Evolutionary conservation across 1,140 invertebrate species (phyloP).

Genomic region (Cherax quadricarinatus): DNA sequence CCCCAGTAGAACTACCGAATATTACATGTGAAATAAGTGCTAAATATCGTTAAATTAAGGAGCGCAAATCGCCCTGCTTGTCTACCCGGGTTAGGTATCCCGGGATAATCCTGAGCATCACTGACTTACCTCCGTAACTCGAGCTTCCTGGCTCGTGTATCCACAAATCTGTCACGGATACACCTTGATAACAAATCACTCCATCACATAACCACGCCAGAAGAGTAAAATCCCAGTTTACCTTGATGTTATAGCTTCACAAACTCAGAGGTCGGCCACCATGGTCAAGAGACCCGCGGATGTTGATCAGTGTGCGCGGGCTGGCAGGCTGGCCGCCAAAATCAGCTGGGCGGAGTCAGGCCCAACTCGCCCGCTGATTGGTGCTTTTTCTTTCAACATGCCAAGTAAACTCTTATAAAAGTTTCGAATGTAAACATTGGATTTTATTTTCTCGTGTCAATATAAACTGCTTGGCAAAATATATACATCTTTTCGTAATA

Average conservation of each 20-base stretch:
- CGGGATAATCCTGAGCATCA: slow-evolving; percentile 51
- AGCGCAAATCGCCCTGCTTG: slow-evolving; percentile 35
- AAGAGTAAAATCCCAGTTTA: slow-evolving; percentile 31
- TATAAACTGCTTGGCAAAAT: not conserved
- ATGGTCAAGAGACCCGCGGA: slow-evolving; percentile 28
- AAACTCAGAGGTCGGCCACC: slow-evolving; percentile 34
- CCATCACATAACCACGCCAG: slow-evolving; percentile 28
- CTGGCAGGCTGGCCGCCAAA: slow-evolving; percentile 57
- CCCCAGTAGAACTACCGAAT: not conserved
- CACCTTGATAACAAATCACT: not conserved
- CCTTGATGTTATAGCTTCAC: slow-evolving; percentile 31
- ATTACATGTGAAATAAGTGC: not conserved
- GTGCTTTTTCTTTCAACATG: not conserved
- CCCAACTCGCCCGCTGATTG: slow-evolving; percentile 32
- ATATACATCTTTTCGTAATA: not conserved
- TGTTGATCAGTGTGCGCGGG: slow-evolving; percentile 38
- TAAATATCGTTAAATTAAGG: not conserved
- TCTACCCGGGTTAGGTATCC: slow-evolving; percentile 12
- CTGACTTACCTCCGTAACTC: slow-evolving; percentile 39
- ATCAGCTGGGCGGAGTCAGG: slow-evolving; percentile 44
- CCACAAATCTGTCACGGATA: slow-evolving; percentile 31
- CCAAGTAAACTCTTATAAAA: slow-evolving; percentile 1
- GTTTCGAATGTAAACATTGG: slow-evolving; percentile 61
- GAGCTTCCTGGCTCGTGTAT: slow-evolving; percentile 21
- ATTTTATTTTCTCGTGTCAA: slow-evolving; percentile 12